Base-by-base conservation (phyloP, 2,888 invertebrate species). In the Aromia moschata region DNA sequence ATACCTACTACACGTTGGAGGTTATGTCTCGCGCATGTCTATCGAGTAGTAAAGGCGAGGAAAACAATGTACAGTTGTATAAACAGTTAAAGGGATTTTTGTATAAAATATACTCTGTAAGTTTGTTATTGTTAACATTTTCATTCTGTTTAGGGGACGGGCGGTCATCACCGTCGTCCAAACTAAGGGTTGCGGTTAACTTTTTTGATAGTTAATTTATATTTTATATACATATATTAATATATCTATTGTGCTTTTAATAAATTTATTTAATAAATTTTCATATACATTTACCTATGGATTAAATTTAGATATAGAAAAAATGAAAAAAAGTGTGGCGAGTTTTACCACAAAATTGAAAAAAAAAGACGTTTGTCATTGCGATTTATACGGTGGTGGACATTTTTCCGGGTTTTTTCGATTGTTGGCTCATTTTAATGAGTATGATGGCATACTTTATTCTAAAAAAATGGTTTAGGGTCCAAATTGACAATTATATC, bases 171-270 rank as follows among this genome's bases (percentile, higher is more conserved):
- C 56, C 55, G 65, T 70, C 68, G 64, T 65, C 67, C 65, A 64
- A 66, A 68, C 55, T 56, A 64, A 66, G 63, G 73, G 72, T 73
- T 72, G 73, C 72, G 72, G 73, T 72, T 67, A 67, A 70, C 66
- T 72, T 72, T n/a, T 68, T 68, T 69, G 67, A 70, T 71, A 71
- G 64, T 68, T 67, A 68, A 69, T 65, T 69, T 70, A 70, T 69
- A 68, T 68, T 70, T 68, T 69, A 68, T 66, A 69, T 63, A 62
- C 59, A 68, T 60, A 70, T 67, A 69, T 65, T 65, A 68, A 64
- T 70, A 67, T 66, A 69, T 64, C 64, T 67, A 66, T 68, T 64
- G 63, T 69, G 65, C 66, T 67, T 64, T 69, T 63, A 65, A 67
- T 59, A 67, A 67, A 64, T 62, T 67, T 67, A 67, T 67, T 67